Evolutionary conservation across 2,113 vertebrate species (phyloP).

Genomic region (Microcebus ravelobensis): DNA sequence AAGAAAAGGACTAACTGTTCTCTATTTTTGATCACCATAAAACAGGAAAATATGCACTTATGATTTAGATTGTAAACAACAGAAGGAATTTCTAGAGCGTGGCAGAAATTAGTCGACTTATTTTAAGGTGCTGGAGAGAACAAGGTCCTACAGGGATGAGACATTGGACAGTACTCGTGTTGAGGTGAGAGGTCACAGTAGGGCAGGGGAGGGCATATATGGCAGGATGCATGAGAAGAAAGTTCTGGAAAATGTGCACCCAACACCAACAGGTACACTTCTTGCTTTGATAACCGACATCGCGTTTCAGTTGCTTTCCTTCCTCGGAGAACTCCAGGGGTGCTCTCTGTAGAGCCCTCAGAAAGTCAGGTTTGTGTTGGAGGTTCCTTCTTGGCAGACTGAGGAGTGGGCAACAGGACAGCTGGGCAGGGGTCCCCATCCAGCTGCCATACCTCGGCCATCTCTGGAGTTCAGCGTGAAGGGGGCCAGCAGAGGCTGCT

Average conservation of each 20-base stretch:
- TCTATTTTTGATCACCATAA: background rate
- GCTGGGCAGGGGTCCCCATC: no score
- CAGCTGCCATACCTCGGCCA: fast-evolving
- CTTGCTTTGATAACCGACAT: background rate
- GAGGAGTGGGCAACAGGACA: no score
- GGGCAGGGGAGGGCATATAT: fast-evolving
- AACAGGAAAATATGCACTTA: background rate
- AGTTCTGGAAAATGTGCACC: background rate
- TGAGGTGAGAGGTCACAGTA: background rate
- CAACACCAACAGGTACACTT: background rate
- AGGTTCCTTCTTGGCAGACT: background rate
- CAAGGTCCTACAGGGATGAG: background rate
- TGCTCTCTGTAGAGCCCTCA: background rate
- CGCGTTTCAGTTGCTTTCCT: background rate
- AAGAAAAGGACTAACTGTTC: background rate
- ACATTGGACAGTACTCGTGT: background rate
- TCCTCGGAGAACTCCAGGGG: background rate
- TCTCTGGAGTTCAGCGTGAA: background rate
- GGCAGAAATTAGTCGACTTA: background rate
- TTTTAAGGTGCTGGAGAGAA: background rate
- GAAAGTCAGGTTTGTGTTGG: background rate
- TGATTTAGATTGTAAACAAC: background rate
- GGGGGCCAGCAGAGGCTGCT: background rate
- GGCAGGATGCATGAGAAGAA: background rate
- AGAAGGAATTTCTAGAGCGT: background rate